These are phyloP conservation scores for Sycophila texana DNA, from an alignment of 2,888 invertebrate species.

Conservation along the genomic window DNA sequence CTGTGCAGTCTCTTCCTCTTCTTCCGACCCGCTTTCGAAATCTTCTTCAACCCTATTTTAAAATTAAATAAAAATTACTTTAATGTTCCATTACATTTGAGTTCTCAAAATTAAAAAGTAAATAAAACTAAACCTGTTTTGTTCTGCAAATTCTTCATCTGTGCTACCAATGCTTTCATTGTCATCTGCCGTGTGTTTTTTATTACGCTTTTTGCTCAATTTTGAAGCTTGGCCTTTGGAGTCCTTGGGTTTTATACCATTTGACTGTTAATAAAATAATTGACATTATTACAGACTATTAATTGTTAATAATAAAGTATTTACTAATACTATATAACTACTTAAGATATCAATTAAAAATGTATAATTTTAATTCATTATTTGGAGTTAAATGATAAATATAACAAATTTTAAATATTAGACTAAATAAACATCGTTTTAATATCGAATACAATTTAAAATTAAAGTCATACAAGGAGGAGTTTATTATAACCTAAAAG, in stretches of 20 bases:
- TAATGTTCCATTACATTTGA: background rate
- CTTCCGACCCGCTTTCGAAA: constrained; percentile 76
- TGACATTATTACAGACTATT: background rate
- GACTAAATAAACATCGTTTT: constrained; percentile 1
- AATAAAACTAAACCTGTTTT: constrained; percentile 61
- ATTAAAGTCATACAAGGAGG: background rate
- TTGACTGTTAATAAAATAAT: constrained; percentile 23
- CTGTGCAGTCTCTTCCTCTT: constrained; percentile 89
- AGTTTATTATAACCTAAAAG: constrained; percentile 48
- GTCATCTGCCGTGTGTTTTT: constrained; percentile 30
- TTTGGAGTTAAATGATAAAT: background rate
- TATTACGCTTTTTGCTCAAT: constrained; percentile 59
- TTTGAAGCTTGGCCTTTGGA: constrained; percentile 57
- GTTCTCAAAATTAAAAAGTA: background rate
- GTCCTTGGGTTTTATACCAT: constrained; percentile 47
- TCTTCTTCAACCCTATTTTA: constrained; percentile 44
- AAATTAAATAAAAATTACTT: constrained; percentile 14
- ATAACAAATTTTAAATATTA: background rate
- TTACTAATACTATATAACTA: background rate
- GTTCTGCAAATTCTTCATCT: constrained; percentile 71
- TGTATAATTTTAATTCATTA: background rate
- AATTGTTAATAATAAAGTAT: background rate
- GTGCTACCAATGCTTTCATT: constrained; percentile 71
- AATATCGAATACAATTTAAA: background rate
- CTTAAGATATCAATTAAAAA: background rate